Evolutionary conservation across 2,888 invertebrate genomes (phyloP), one percentile per base, ranked within the genome.

Genomic region (Proisotoma minuta): DNA sequence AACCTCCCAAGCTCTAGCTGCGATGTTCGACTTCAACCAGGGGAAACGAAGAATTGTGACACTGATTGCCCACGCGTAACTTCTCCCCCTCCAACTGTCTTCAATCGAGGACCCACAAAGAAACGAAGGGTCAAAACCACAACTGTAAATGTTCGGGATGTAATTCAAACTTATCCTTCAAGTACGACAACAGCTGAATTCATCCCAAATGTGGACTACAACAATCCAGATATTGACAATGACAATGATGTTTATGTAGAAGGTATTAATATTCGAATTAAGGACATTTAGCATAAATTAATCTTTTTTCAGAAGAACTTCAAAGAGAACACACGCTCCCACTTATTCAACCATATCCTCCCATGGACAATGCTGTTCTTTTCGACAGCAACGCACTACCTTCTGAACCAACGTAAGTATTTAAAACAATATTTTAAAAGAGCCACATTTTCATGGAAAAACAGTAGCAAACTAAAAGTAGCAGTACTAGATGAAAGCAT

Each of bases 371-470:
- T 62, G 85, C 87, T 0, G 87, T 87, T 76, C 81, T 84, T 66
- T 81, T 88, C 49, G 87, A 85, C 0, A 85, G 87, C 68, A 85
- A 86, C 20, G 83, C 85, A 54, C 83, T 87, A 56, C 87, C 88
- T 0, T 87, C 87, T 0, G 87, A 88, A 77, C 86, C 88, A 76
- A 87, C 87, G 89, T 89, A 83, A 87, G 87, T 84, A n/a, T n/a
- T n/a, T n/a, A n/a, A n/a, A n/a, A n/a, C n/a, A n/a, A n/a, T n/a
- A 5, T 15, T 52, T 22, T 28, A 28, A 52, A 15, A 52, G 8
- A 28, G 29, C n/a, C n/a, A n/a, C n/a, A n/a, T n/a, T n/a, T n/a
- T n/a, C n/a, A n/a, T n/a, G n/a, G n/a, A n/a, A n/a, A n/a, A n/a
- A n/a, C n/a, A n/a, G n/a, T n/a, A n/a, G n/a, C n/a, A n/a, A n/a